These are phyloP conservation scores for Grammomys surdaster DNA, from an alignment of 2,113 vertebrate genomes.

Conservation along the genomic window DNA sequence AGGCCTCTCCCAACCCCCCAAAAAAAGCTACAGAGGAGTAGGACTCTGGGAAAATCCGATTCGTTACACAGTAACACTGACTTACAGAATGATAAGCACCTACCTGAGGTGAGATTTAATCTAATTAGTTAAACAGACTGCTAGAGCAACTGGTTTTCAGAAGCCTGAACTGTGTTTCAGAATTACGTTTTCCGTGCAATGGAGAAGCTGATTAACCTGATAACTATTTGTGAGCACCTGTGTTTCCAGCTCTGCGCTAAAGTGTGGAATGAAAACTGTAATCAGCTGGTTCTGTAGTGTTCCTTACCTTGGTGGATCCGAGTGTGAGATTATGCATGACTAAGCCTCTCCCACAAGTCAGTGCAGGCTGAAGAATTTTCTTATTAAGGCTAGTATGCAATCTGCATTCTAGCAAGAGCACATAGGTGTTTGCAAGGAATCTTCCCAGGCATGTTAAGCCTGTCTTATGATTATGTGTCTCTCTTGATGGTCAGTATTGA, in stretches of 20 bases:
- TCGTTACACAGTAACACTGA: background rate
- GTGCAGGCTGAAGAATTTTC: slow-evolving; percentile 71
- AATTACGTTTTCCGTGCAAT: slow-evolving; percentile 44
- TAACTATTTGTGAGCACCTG: slow-evolving; percentile 21
- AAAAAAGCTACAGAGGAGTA: background rate
- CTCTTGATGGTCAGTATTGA: slow-evolving; percentile 15
- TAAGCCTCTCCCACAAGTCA: slow-evolving; percentile 63
- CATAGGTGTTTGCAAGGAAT: slow-evolving; percentile 59
- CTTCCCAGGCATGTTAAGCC: slow-evolving; percentile 62
- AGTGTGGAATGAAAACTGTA: slow-evolving; percentile 27
- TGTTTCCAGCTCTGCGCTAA: slow-evolving; percentile 50
- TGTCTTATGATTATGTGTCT: slow-evolving; percentile 61
- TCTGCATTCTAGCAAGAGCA: slow-evolving; percentile 62
- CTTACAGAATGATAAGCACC: background rate
- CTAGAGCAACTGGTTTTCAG: background rate
- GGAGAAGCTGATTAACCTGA: slow-evolving; percentile 60
- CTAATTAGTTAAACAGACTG: slow-evolving; percentile 47
- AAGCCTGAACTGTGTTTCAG: background rate
- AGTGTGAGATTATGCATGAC: slow-evolving; percentile 57
- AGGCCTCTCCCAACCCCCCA: background rate
- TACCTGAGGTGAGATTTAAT: background rate
- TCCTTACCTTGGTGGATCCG: slow-evolving; percentile 27
- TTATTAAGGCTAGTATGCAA: slow-evolving; percentile 66
- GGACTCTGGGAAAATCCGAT: background rate
- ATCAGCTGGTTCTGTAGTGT: slow-evolving; percentile 46